Evolutionary conservation across 2,888 invertebrate genomes (phyloP), one percentile per base, ranked within the genome.

Genomic region (Callyntrura sp.): DNA sequence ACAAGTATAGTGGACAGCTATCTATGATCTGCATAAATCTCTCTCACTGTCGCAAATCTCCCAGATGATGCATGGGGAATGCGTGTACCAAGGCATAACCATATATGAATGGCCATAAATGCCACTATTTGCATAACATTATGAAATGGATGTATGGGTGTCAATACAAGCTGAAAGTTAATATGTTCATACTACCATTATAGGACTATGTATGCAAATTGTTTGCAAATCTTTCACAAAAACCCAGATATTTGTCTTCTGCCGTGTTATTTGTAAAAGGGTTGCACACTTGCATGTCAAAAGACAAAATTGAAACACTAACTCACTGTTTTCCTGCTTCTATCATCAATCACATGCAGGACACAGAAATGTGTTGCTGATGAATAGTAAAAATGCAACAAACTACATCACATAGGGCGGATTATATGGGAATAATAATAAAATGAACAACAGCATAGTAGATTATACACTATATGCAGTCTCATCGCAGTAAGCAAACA

Each of bases 1-100:
- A 14, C 82, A 82, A 65, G 45, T 45, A 82, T 23, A 82, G 45
- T 65, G 65, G 79, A 60, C 20, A 23, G 20, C 60, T 43, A 48
- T 11, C 0, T 70, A 57, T 79, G 55, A 79, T 79, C 79, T 60
- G 28, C 73, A 73, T 73, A 73, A 73, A 73, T 73, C 65, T 65
- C 8, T 51, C 25, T 51, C 20, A 76, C 65, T 65, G 1, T 51
- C 62, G 23, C 45, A 6, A 76, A 17, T 23, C 76, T 51, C 51
- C 48, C 23, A 35, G 35, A 35, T 76, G 48, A 48, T 51, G 23
- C 51, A 51, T 76, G 23, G 35, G 6, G 35, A 9, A 25, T 68
- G 20, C 68, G 8, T 76, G 6, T 76, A 76, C 14, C 1, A 20
- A 43, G 73, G 20, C 23, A 73, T 48, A 12, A 9, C 48, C 73